Percentiles rank a stretch among this genome's conserved stretches.
phyloP scores from a whole-genome alignment of 2,888 invertebrate species.

The Priapulus caudatus region DNA sequence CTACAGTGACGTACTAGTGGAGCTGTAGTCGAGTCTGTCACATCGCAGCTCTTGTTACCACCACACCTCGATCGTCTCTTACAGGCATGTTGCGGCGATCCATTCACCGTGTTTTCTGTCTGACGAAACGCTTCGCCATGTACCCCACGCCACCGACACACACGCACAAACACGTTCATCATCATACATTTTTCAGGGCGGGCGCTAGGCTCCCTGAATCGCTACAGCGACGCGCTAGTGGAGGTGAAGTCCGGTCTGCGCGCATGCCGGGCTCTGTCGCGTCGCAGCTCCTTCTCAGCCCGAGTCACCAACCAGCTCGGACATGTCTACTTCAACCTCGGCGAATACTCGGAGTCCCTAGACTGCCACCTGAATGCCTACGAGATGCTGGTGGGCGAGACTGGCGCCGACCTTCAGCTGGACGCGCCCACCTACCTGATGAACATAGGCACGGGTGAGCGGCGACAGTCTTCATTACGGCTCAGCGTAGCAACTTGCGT shows the following conservation, averaged over 20 bases:
- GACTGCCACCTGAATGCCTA: not conserved
- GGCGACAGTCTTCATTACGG: too few species aligned
- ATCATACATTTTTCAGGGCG: not conserved
- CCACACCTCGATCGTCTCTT: too few species aligned
- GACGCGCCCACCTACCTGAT: not conserved
- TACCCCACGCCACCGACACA: too few species aligned
- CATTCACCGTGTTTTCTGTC: too few species aligned
- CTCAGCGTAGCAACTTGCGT: too few species aligned
- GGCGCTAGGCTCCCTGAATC: not conserved
- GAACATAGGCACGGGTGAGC: slow-evolving; percentile 1
- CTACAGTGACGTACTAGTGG: not conserved
- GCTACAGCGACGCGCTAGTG: not conserved
- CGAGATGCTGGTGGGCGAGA: not conserved
- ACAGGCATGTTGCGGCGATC: too few species aligned
- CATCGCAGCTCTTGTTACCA: not conserved
- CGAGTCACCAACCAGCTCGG: not conserved
- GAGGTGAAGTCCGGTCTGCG: not conserved
- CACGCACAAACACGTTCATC: too few species aligned
- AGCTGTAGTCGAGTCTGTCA: not conserved
- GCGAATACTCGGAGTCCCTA: not conserved
- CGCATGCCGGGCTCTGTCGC: not conserved
- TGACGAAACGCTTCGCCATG: too few species aligned
- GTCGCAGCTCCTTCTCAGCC: not conserved
- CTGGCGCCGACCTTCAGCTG: not conserved
- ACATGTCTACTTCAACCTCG: not conserved